Conservation (phyloP, 2,113 vertebrate genomes). For the Cheirogaleus medius region DNA sequence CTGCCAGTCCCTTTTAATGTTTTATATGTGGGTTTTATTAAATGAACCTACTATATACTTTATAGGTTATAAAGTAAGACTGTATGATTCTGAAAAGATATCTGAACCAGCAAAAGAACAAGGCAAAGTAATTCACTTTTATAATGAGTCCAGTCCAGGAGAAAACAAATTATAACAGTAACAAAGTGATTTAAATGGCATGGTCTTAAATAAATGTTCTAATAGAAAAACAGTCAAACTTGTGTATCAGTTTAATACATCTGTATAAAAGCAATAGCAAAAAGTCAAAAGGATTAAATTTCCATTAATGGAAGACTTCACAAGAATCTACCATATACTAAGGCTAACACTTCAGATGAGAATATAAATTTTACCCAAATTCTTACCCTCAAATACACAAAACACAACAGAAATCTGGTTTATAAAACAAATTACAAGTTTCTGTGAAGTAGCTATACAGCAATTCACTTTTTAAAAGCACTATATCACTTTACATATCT, state of each 20-base stretch:
- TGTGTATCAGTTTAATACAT: background rate
- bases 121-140: background rate
- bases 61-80: conserved; percentile 18
- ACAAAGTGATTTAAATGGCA: background rate
- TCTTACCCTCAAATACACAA: conserved; percentile 3
- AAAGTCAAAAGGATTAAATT: conserved; percentile 13
- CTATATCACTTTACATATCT: background rate
- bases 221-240: background rate
- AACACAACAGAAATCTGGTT: conserved; percentile 24
- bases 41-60: conserved; percentile 11
- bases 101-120: conserved; percentile 23
- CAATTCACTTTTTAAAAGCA: conserved; percentile 7
- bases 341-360: background rate
- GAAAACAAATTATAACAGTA: background rate
- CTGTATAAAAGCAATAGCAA: conserved; percentile 49
- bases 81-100: background rate
- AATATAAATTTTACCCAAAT: background rate
- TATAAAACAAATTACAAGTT: background rate
- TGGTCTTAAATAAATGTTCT: background rate
- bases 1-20: background rate
- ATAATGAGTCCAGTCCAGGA: background rate
- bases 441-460: background rate
- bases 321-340: conserved; percentile 10
- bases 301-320: background rate
- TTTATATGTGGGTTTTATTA: background rate